Evolutionary conservation across 1,140 invertebrate species (phyloP), one percentile per base, ranked within the genome.

Genomic region (Andricus grossulariae): DNA sequence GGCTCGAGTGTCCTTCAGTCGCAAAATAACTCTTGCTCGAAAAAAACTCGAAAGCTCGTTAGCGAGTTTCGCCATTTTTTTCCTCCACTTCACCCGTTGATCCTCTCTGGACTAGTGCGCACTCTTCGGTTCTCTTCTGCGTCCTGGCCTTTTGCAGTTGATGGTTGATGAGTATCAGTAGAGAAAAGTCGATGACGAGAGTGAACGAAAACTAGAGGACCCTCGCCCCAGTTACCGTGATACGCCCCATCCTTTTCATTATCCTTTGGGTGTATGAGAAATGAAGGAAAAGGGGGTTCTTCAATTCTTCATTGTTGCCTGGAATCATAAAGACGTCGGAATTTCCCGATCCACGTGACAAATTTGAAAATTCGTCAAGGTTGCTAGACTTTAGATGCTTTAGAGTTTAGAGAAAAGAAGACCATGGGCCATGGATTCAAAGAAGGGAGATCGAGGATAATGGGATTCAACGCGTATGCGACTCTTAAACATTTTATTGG

Each of bases 21-120:
- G 79, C 75, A 78, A 77, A 80, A 78, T 70, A 75, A 71, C 78
- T 76, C 80, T 79, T 73, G 76, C 80, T 85, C 73, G 73, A 70
- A 84, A 79, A 81, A 86, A 81, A 45, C 78, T 84, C 83, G 78
- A 87, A 85, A 86, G 85, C 87, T 88, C 84, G 84, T 88, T 88
- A 88, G 82, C 76, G 80, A 84, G 78, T 83, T 88, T 86, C 83
- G 80, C 83, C 82, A 84, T 86, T 85, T 77, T 78, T 76, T 79
- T 84, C 39, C 75, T 73, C 32, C 21, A 70, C 52, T 54, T 76
- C 55, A 50, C 73, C 57, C 72, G 21, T 21, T 66, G 60, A 66
- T 66, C 60, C 60, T 66, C 32, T 66, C 25, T 13, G 21, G 57
- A 32, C 25, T 66, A 25, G 57, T 66, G 57, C 32, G 57, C 57